Evolutionary conservation across 2,113 vertebrate genomes (phyloP), one percentile per base, ranked within the genome.

Genomic region (Hippocampus guttulatus): DNA sequence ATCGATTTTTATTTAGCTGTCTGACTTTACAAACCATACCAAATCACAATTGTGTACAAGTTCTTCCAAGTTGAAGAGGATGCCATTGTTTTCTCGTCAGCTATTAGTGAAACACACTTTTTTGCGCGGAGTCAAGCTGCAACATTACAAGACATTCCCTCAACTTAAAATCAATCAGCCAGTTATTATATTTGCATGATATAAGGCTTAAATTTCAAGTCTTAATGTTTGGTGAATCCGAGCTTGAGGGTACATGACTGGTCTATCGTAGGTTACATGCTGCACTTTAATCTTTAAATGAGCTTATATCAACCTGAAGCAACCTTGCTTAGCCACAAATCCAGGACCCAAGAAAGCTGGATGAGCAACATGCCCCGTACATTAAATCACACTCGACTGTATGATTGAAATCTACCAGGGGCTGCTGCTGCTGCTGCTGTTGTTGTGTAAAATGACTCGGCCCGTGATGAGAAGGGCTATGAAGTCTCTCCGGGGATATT

Each of bases 371-470:
- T 8, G 55, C 54, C 27, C 33, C 38, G 69, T 57, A 66, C 15
- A 7, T 65, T 49, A 63, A 57, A 64, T 69, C 61, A 69, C 67
- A 51, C 25, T 65, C n/a, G 18, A 18, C 47, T 16, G 33, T 25
- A 21, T 52, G 52, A 66, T 30, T 18, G 49, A 25, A 27, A 76
- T 64, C 64, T 63, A 57, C 23, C 51, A 21, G n/a, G 25, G 23
- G 63, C 54, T 69, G 41, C 70, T 14, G 25, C 64, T 12, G 25
- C 64, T 66, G 41, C 41, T 55, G 52, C 21, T 23, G 52, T 55
- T 23, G 9, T 55, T 55, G 52, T 55, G 52, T 55, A 45, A 58
- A 75, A 72, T 70, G 27, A 69, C 23, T 82, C 71, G 49, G 62
- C 73, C 68, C 75, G 38, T 20, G 67, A 4, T 58, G 57, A 27